These are phyloP conservation scores for Chrosomus eos DNA, from an alignment of 2,797 vertebrate genomes.

Conservation along the genomic window DNA sequence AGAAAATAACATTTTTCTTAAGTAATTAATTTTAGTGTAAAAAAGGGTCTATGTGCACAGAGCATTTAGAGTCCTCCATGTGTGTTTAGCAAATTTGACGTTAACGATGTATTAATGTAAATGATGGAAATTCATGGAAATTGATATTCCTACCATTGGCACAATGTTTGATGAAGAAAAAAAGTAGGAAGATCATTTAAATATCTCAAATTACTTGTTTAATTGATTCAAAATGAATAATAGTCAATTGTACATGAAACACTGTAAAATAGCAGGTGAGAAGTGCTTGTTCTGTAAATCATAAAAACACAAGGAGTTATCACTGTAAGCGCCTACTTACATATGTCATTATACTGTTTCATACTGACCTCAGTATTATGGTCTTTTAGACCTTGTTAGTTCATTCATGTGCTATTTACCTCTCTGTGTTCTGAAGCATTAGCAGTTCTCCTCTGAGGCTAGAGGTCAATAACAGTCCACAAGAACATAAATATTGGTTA, in stretches of 20 bases:
- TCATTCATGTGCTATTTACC: background rate
- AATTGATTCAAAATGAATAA: too few species aligned
- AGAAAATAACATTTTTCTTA: background rate
- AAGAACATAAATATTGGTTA: conserved; percentile 33
- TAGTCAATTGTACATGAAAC: background rate
- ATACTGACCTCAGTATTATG: background rate
- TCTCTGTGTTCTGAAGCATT: conserved; percentile 12
- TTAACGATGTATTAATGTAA: too few species aligned
- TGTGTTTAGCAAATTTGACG: too few species aligned
- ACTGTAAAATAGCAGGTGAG: background rate
- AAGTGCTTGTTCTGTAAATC: background rate
- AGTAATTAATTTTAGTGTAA: background rate
- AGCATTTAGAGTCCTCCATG: too few species aligned
- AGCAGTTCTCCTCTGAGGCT: background rate
- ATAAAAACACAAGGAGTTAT: background rate
- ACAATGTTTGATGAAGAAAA: background rate
- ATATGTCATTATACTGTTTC: background rate
- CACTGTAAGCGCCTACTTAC: too few species aligned
- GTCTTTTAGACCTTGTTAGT: background rate
- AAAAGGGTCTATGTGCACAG: too few species aligned
- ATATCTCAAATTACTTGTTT: background rate
- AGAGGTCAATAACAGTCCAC: conserved; percentile 10
- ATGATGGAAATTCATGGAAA: background rate
- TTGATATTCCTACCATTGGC: too few species aligned
- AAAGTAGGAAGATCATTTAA: too few species aligned